Evolutionary conservation across 1,140 invertebrate species (phyloP).

Genomic region (Micrasema longulum): DNA sequence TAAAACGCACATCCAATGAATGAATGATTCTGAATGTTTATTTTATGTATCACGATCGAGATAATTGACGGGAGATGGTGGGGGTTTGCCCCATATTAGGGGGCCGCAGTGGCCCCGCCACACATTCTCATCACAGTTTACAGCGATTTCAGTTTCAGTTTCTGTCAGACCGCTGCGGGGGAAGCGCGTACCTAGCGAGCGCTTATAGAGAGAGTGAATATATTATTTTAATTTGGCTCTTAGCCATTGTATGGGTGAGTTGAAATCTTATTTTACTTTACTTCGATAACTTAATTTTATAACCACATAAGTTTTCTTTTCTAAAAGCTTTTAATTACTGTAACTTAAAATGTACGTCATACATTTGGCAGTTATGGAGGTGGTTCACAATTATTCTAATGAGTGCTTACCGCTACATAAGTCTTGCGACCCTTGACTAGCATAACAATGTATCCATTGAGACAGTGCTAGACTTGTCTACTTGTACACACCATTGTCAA

Average conservation of each 20-base stretch:
- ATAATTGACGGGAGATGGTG: too few species aligned
- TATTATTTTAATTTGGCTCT: constrained; percentile 68
- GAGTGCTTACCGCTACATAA: too few species aligned
- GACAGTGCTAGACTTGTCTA: too few species aligned
- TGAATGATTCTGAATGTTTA: too few species aligned
- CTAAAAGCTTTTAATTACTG: too few species aligned
- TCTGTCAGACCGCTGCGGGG: constrained; percentile 58
- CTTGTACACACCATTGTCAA: too few species aligned
- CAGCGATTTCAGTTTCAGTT: constrained; percentile 61
- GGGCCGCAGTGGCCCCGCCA: constrained; percentile 41
- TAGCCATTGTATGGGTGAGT: constrained; percentile 71
- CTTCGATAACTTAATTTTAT: too few species aligned
- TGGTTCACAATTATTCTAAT: constrained; percentile 9
- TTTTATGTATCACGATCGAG: too few species aligned
- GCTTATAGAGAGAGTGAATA: constrained; percentile 60
- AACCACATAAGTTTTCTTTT: too few species aligned
- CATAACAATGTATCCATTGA: too few species aligned
- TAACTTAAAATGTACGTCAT: constrained; percentile 16
- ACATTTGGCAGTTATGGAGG: constrained; percentile 9
- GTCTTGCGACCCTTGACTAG: too few species aligned
- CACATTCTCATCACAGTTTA: constrained; percentile 35
- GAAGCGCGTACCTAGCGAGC: constrained; percentile 58
- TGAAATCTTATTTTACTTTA: constrained; percentile 34
- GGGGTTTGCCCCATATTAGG: constrained; percentile 56
- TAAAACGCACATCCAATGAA: too few species aligned